A percentile compares a stretch with the other conserved stretches of the same genome.
Conservation (phyloP, 2,888 invertebrate species). For the Neelides folsomi region DNA sequence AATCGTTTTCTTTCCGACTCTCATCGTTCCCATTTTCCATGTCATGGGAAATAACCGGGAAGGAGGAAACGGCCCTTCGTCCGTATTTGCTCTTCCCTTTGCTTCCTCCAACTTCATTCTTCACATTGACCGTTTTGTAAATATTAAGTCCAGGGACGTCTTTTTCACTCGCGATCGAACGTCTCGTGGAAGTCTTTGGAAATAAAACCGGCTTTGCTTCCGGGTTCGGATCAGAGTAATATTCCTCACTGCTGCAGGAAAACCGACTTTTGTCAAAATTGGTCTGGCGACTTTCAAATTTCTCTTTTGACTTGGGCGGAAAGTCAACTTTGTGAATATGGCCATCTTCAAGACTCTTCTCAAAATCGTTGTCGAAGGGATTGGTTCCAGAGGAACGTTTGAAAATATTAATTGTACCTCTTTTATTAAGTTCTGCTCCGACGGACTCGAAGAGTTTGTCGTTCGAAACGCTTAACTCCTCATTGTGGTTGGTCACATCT, state of each 20-base stretch:
- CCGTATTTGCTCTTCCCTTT: background rate
- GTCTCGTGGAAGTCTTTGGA: background rate
- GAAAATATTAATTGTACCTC: slow-evolving; percentile 27
- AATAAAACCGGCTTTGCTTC: background rate
- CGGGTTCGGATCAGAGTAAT: no score
- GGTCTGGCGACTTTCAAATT: background rate
- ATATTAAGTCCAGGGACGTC: background rate
- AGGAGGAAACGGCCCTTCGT: background rate
- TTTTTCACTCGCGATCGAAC: background rate
- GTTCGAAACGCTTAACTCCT: background rate
- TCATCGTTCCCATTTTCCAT: background rate
- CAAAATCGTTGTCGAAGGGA: slow-evolving; percentile 29
- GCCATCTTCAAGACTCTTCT: slow-evolving; percentile 18
- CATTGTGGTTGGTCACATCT: slow-evolving; percentile 14
- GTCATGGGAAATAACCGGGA: background rate
- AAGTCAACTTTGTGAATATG: background rate
- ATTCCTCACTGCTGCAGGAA: no score
- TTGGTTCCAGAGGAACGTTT: slow-evolving; percentile 13
- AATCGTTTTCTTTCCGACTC: background rate
- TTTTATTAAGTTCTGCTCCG: slow-evolving; percentile 7
- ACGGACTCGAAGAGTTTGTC: no score
- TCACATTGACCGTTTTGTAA: no score
- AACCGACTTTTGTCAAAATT: slow-evolving; percentile 1
- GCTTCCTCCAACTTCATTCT: background rate
- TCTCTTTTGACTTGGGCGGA: background rate